phyloP scores from a whole-genome alignment of 1,140 invertebrate genomes.

The Bombus pyrosoma region DNA sequence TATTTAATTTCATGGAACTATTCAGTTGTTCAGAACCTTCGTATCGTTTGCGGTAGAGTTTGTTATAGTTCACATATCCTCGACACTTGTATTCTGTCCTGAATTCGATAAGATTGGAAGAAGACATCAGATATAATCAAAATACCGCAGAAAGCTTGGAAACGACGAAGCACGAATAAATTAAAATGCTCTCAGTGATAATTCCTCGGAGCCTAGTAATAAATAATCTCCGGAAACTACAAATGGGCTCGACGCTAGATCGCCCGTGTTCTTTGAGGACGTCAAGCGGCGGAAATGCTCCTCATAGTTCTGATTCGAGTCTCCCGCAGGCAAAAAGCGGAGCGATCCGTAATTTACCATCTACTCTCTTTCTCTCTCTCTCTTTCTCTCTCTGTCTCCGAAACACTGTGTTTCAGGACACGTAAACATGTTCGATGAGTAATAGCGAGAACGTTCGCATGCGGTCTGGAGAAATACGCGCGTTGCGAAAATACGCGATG shows the following conservation, averaged over 20 bases:
- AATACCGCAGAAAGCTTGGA: no score
- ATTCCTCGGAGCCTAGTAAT: background rate
- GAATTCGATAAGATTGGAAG: no score
- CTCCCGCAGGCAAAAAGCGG: background rate
- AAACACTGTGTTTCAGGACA: background rate
- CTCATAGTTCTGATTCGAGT: constrained; percentile 58
- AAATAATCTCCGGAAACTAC: background rate
- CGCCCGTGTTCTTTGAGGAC: constrained; percentile 19
- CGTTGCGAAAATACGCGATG: constrained; percentile 10
- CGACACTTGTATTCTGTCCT: no score
- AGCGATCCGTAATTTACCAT: background rate
- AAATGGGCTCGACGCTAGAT: background rate
- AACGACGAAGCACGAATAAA: no score
- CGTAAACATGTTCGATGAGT: background rate
- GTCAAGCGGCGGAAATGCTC: constrained; percentile 67
- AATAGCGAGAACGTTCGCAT: background rate
- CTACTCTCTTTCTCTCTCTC: background rate
- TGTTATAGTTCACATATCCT: no score
- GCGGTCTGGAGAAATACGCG: background rate
- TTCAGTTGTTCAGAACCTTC: no score
- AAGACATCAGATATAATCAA: no score
- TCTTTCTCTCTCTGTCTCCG: no score
- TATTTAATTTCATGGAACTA: no score
- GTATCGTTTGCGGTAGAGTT: no score
- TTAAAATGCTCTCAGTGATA: background rate